A percentile compares a stretch with the other conserved stretches of the same genome.
These are phyloP conservation scores for Hylaeus anthracinus DNA, from an alignment of 1,140 invertebrate genomes.

Conservation along the genomic window DNA sequence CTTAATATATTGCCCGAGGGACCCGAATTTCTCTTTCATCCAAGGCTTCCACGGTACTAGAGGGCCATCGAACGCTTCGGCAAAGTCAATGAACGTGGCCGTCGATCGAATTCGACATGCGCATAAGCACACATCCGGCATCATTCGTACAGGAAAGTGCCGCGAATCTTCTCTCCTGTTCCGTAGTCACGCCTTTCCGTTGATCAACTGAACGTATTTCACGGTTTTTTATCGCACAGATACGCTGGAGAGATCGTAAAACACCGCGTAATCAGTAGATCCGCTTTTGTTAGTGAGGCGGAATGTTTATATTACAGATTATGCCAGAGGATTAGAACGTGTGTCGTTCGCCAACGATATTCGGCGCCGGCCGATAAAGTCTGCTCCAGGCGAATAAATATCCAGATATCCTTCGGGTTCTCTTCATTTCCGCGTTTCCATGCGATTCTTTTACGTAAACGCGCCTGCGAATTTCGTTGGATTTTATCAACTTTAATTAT, in stretches of 20 bases:
- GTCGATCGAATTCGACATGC: constrained; percentile 60
- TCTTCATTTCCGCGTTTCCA: no score
- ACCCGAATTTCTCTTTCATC: neutral
- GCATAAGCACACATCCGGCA: constrained; percentile 39
- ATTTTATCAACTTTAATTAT: no score
- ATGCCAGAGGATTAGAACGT: neutral
- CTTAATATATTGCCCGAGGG: no score
- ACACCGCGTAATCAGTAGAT: constrained; percentile 11
- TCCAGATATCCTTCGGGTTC: no score
- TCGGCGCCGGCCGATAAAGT: neutral
- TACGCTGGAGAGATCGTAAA: neutral
- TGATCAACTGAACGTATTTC: constrained; percentile 28
- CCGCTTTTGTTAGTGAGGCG: neutral
- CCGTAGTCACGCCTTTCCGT: neutral
- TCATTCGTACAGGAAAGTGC: constrained; percentile 32
- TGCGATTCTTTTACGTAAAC: no score
- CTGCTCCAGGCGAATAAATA: no score
- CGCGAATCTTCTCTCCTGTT: constrained; percentile 5
- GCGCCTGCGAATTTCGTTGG: no score
- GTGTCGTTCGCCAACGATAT: neutral
- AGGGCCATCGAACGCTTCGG: constrained; percentile 1
- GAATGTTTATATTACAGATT: constrained; percentile 1
- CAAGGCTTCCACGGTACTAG: neutral
- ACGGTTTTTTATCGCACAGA: constrained; percentile 14
- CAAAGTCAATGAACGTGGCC: constrained; percentile 42